phyloP scores from a whole-genome alignment of 2,797 vertebrate genomes.

The Poecilia gillii region DNA sequence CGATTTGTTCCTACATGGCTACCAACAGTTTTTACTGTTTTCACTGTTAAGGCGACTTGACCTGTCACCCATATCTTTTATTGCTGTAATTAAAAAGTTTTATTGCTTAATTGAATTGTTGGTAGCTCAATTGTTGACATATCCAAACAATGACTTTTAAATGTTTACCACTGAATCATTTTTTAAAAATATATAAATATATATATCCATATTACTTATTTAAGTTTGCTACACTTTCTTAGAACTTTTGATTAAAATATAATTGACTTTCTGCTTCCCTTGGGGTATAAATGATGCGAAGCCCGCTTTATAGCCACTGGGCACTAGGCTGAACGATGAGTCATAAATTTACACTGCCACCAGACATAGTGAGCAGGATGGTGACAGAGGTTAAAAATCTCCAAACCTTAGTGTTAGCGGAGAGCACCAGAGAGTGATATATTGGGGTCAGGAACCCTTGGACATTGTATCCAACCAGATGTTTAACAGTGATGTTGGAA shows the following conservation, averaged over 20 bases:
- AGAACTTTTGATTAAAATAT: neutral
- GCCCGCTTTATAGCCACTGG: neutral
- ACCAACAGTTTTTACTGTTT: neutral
- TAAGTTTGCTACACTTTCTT: neutral
- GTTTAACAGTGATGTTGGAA: neutral
- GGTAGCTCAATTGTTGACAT: neutral
- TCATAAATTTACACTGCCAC: neutral
- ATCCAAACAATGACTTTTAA: neutral
- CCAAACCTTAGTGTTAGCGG: neutral
- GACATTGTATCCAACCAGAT: too few relatives aligned
- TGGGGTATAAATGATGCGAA: neutral
- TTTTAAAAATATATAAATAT: too few relatives aligned
- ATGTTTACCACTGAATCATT: too few relatives aligned
- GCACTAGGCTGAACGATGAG: neutral
- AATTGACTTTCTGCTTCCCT: neutral
- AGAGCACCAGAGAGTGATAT: neutral
- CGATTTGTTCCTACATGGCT: neutral
- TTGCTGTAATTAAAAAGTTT: neutral
- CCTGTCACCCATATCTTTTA: neutral
- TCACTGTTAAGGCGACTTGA: neutral
- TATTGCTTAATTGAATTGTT: neutral
- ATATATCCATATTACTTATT: neutral
- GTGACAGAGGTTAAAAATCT: neutral
- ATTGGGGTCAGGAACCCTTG: neutral
- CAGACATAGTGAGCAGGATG: neutral